A percentile compares a stretch with the other conserved stretches of the same genome.
phyloP scores from a whole-genome alignment of 2,888 invertebrate species.

The Suillia variegata region DNA sequence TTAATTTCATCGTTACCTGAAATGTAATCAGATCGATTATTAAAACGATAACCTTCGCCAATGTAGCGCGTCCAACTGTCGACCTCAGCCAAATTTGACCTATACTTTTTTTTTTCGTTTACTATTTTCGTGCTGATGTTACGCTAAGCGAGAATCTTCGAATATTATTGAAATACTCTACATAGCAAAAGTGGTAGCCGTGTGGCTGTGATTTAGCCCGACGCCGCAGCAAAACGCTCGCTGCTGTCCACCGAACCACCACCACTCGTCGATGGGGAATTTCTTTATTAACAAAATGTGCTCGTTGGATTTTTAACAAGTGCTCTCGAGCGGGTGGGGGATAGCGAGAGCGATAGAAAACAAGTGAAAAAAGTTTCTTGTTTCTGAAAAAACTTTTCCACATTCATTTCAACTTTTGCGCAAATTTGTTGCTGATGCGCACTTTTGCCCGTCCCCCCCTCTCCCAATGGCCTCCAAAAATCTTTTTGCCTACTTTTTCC shows the following conservation, averaged over 20 bases:
- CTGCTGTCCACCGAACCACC: not conserved
- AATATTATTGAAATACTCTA: slow-evolving; percentile 21
- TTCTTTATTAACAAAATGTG: slow-evolving; percentile 21
- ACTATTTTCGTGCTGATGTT: not conserved
- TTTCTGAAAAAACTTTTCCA: slow-evolving; percentile 13
- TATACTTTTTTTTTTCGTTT: too few relatives aligned
- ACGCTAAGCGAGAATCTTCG: not conserved
- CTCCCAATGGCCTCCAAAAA: not conserved
- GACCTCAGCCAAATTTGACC: too few relatives aligned
- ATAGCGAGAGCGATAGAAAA: not conserved
- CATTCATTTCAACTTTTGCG: not conserved
- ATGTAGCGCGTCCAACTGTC: too few relatives aligned
- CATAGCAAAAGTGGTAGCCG: not conserved
- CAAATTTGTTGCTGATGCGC: slow-evolving; percentile 19
- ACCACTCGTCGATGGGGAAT: slow-evolving; percentile 8
- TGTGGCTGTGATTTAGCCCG: not conserved
- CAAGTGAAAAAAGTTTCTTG: not conserved
- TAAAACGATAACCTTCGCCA: too few relatives aligned
- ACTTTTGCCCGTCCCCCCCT: not conserved
- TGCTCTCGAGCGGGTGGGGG: too few relatives aligned
- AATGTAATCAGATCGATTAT: too few relatives aligned
- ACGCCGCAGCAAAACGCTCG: too few relatives aligned
- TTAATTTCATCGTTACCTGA: too few relatives aligned
- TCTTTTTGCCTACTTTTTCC: not conserved
- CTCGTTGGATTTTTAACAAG: not conserved